Percentiles rank a stretch among this genome's conserved stretches.
These are phyloP conservation scores for Vidua macroura DNA, from an alignment of 2,113 vertebrate species.

Conservation along the genomic window DNA sequence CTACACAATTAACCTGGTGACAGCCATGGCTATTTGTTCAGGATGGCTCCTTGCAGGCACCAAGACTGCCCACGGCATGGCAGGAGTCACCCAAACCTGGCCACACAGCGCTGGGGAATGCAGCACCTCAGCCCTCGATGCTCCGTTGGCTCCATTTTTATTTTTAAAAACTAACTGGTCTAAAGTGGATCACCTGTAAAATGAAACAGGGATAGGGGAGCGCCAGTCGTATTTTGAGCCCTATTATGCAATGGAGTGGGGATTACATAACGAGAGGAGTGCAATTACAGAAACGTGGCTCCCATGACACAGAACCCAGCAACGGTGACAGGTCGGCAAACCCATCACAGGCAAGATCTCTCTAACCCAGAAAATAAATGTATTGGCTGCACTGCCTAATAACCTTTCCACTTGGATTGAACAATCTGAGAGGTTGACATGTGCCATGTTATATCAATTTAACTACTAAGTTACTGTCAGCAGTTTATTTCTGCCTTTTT, in stretches of 20 bases:
- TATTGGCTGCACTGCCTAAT: neutral
- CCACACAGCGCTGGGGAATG: neutral
- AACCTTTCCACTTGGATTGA: neutral
- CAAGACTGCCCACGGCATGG: neutral
- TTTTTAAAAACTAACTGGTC: neutral
- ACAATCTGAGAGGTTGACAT: neutral
- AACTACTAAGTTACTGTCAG: neutral
- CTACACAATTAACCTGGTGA: neutral
- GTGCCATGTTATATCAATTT: neutral
- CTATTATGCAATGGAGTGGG: conserved; percentile 33
- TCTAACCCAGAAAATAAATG: neutral
- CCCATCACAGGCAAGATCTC: neutral
- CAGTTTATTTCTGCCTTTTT: neutral
- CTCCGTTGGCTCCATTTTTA: fast-evolving
- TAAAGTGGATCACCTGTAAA: neutral
- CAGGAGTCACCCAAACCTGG: neutral
- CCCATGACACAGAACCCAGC: neutral
- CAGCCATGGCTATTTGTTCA: fast-evolving
- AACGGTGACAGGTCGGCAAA: neutral
- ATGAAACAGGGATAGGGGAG: neutral
- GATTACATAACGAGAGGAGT: conserved; percentile 24
- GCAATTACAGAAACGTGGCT: conserved; percentile 1
- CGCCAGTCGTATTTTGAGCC: neutral
- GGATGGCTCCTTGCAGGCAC: neutral
- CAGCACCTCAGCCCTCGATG: fast-evolving